These are phyloP conservation scores for Ormyrus rosae DNA, from an alignment of 2,888 invertebrate species.

Conservation along the genomic window DNA sequence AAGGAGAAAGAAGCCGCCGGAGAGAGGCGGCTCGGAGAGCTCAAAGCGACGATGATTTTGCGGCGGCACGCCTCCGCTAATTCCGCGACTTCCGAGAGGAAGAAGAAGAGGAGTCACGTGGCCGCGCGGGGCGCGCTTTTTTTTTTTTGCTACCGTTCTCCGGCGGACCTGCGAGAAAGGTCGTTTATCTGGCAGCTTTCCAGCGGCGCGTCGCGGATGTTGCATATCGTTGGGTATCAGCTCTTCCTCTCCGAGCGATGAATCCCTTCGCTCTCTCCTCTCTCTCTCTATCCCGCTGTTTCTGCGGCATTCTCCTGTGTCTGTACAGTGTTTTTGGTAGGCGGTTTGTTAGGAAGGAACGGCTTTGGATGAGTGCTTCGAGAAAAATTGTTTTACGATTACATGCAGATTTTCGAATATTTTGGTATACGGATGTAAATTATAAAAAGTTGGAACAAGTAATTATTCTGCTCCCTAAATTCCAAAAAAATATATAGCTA, in stretches of 20 bases:
- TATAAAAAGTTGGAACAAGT: too few relatives aligned
- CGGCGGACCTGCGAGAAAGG: slow-evolving; percentile 32
- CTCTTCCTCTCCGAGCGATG: background rate
- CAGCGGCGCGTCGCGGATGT: slow-evolving; percentile 32
- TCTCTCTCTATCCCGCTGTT: background rate
- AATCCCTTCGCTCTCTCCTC: too few relatives aligned
- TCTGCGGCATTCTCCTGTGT: too few relatives aligned
- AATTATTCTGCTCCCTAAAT: too few relatives aligned
- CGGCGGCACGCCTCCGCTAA: slow-evolving; percentile 34
- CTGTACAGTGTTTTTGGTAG: too few relatives aligned
- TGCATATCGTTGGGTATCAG: slow-evolving; percentile 40
- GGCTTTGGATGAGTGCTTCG: too few relatives aligned
- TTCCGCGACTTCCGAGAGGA: slow-evolving; percentile 8
- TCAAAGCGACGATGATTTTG: slow-evolving; percentile 34
- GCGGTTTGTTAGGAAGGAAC: too few relatives aligned
- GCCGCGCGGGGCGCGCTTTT: slow-evolving; percentile 13
- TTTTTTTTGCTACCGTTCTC: background rate
- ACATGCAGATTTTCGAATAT: too few relatives aligned
- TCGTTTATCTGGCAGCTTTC: slow-evolving; percentile 54
- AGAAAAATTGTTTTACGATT: too few relatives aligned
- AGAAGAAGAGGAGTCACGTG: slow-evolving; percentile 33
- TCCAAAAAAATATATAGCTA: too few relatives aligned
- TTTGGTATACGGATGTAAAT: too few relatives aligned
- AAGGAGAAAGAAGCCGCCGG: background rate
- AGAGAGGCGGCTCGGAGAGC: background rate